phyloP scores from a whole-genome alignment of 2,888 invertebrate species.

The Arge pagana region DNA sequence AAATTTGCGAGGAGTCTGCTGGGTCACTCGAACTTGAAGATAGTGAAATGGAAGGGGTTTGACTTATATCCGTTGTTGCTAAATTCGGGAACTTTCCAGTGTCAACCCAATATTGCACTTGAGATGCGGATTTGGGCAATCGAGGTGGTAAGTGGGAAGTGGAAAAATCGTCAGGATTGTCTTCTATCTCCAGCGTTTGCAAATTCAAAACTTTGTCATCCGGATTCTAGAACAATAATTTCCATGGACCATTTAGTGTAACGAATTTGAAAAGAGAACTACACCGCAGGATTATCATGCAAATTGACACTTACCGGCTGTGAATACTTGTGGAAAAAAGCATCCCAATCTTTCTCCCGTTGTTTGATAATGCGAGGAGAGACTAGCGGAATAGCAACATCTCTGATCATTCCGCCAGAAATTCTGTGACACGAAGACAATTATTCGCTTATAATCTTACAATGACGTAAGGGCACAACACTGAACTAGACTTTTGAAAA shows the following conservation, averaged over 20 bases:
- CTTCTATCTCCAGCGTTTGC: constrained; percentile 24
- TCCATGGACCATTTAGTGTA: not conserved
- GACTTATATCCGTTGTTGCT: constrained; percentile 23
- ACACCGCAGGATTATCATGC: not conserved
- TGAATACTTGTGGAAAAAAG: constrained; percentile 39
- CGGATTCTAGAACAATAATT: constrained; percentile 28
- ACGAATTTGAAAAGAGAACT: not conserved
- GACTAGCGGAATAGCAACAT: constrained; percentile 14
- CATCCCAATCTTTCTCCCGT: constrained; percentile 36
- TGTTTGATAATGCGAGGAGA: constrained; percentile 28
- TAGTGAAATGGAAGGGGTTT: constrained; percentile 34
- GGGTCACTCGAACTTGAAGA: constrained; percentile 33
- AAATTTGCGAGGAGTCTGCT: constrained; percentile 11
- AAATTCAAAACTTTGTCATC: constrained; percentile 33
- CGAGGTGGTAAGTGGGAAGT: constrained; percentile 31
- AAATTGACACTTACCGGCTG: constrained; percentile 29
- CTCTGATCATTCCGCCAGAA: too few species aligned
- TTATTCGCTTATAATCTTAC: too few species aligned
- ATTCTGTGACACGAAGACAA: too few species aligned
- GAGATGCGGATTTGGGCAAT: constrained; percentile 34
- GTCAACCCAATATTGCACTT: constrained; percentile 47
- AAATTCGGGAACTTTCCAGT: constrained; percentile 40
- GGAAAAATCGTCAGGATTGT: constrained; percentile 8
- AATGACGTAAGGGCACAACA: too few species aligned
- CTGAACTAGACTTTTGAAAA: too few species aligned